A percentile compares a stretch with the other conserved stretches of the same genome.
phyloP scores from a whole-genome alignment of 2,797 vertebrate genomes.

The Microctenopoma steveboyesi region DNA sequence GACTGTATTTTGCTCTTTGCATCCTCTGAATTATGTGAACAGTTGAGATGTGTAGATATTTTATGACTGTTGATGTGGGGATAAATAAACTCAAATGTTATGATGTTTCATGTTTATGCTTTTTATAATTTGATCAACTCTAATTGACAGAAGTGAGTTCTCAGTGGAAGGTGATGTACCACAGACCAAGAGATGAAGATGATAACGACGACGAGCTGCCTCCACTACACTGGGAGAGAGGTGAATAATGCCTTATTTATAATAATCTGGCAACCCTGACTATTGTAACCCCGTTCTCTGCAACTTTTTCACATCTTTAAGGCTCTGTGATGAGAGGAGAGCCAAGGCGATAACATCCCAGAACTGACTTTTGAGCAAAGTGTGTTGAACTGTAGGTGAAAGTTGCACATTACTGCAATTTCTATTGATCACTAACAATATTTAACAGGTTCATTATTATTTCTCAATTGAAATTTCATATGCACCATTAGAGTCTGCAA shows the following conservation, averaged over 20 bases:
- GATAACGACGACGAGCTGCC: conserved; percentile 60
- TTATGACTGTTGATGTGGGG: no score
- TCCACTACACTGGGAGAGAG: conserved; percentile 72
- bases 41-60: no score
- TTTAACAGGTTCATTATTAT: neutral
- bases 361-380: conserved; percentile 28
- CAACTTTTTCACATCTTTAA: neutral
- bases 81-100: no score
- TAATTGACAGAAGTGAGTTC: conserved; percentile 52
- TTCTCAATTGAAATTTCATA: neutral
- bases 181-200: conserved; percentile 64
- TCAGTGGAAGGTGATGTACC: conserved; percentile 71
- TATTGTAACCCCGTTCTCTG: neutral
- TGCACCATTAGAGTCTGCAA: neutral
- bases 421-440: neutral
- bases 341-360: conserved; percentile 56
- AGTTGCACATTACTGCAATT: neutral
- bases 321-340: conserved; percentile 64
- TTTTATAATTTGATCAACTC: neutral
- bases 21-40: no score
- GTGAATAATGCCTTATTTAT: conserved; percentile 24
- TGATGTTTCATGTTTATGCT: no score
- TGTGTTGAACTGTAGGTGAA: conserved; percentile 68
- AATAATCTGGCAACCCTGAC: neutral
- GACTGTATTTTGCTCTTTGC: no score